Base-by-base conservation (phyloP, 2,113 vertebrate species). In the Hirundichthys speculiger region DNA sequence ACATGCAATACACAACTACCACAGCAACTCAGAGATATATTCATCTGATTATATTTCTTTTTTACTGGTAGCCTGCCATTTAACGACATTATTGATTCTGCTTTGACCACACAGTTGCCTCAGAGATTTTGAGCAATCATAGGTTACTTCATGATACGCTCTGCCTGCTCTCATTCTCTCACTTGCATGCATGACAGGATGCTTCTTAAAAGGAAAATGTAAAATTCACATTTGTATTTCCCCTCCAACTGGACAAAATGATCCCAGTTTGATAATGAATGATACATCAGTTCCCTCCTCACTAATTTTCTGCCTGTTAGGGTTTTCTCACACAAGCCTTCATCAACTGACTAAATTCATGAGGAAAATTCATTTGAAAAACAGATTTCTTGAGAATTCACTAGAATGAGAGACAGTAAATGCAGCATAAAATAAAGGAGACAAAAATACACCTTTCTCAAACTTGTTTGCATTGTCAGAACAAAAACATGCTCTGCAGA, bases 211-310 rank as follows among this genome's bases (percentile, higher is more conserved):
- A 18, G 51, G 21, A 48, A 76, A 64, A 81, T 57, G 53, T 4
- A 16, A 42, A 70, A 66, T 80, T 79, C 11, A 77, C 56, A 78
- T 73, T 75, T 21, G 58, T 19, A 51, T 50, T 64, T 45, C 16
- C 57, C 45, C 51, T 71, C 13, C 13, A 14, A 42, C 16, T 5
- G 38, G 38, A 72, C 30, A 56, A 47, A 49, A 72, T 11, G 14
- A 72, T 57, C 24, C 1, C 1, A 9, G 46, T 64, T 71, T 67
- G 75, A 70, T 64, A 57, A 80, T 24, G 27, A 34, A 34, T 9
- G 30, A 34, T 34, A 59, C 22, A 77, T 74, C 45, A 56, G 13
- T 38, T 68, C 21, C 42, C 25, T 55, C 41, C 39, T 52, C 47
- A 42, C 53, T 12, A 21, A 43, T 55, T 20, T 68, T 30, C 27